Percentiles rank a stretch among this genome's conserved stretches.
Conservation (phyloP, 1,140 invertebrate species). For the Solenopsis invicta region DNA sequence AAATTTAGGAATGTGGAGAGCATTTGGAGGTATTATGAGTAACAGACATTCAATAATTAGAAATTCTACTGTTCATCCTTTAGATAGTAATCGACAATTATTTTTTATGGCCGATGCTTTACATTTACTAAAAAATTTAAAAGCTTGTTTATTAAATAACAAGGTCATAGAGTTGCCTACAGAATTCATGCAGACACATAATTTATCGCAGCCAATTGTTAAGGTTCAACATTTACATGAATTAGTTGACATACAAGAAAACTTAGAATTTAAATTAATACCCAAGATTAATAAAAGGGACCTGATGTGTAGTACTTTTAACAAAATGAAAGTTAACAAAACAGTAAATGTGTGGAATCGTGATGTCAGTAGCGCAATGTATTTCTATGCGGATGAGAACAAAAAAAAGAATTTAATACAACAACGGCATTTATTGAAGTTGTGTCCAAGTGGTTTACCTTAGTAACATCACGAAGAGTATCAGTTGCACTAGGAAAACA, state of each 20-base stretch:
- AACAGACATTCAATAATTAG: neutral
- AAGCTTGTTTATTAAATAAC: neutral
- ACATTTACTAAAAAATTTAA: neutral
- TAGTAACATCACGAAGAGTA: neutral
- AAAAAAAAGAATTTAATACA: neutral
- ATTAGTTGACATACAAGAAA: slow-evolving; percentile 2
- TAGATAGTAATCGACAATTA: neutral
- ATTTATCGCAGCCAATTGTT: neutral
- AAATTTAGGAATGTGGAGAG: slow-evolving; percentile 18
- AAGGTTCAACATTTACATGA: neutral
- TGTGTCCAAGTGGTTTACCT: neutral
- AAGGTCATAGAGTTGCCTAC: neutral
- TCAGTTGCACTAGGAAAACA: neutral
- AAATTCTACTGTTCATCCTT: neutral
- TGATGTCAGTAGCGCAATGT: neutral
- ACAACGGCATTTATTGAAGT: slow-evolving; percentile 10
- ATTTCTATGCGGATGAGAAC: neutral
- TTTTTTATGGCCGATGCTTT: slow-evolving; percentile 2
- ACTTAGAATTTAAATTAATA: slow-evolving; percentile 4
- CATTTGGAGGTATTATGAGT: neutral
- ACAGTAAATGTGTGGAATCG: neutral
- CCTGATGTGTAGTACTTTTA: neutral
- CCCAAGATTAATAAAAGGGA: neutral
- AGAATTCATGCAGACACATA: neutral
- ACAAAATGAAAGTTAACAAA: too few species aligned